phyloP scores from a whole-genome alignment of 2,888 invertebrate genomes.

The Endotricha flammealis region DNA sequence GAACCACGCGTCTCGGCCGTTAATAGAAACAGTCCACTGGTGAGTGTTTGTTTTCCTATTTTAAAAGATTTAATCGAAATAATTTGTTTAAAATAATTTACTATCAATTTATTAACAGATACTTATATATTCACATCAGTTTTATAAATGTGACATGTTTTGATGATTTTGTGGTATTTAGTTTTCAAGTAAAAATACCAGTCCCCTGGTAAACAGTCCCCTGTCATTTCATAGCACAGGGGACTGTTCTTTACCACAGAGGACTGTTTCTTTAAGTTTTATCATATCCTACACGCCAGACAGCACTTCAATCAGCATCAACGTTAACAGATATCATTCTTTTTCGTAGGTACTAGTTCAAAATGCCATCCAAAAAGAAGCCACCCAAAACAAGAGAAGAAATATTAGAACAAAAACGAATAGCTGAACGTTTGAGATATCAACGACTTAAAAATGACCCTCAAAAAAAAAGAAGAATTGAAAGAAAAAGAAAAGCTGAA shows the following conservation, averaged over 20 bases:
- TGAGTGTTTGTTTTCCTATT: no score
- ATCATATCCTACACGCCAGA: no score
- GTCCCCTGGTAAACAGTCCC: no score
- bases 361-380: conserved; percentile 3
- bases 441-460: conserved; percentile 15
- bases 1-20: no score
- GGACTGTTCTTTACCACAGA: not conserved
- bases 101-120: no score
- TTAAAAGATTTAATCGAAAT: conserved; percentile 7
- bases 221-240: not conserved
- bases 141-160: conserved; percentile 4
- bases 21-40: no score
- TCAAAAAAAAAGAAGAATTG: conserved; percentile 12
- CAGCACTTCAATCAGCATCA: no score
- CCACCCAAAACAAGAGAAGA: conserved; percentile 4
- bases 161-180: conserved; percentile 8
- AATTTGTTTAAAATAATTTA: conserved; percentile 4
- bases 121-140: conserved; percentile 5
- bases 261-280: not conserved
- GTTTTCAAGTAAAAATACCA: no score
- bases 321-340: not conserved
- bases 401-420: conserved; percentile 5
- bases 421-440: conserved; percentile 12
- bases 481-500: conserved; percentile 15
- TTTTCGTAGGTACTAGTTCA: not conserved